Evolutionary conservation across 2,888 invertebrate species (phyloP), one percentile per base, ranked within the genome.

Genomic region (Flexamia atlantica): DNA sequence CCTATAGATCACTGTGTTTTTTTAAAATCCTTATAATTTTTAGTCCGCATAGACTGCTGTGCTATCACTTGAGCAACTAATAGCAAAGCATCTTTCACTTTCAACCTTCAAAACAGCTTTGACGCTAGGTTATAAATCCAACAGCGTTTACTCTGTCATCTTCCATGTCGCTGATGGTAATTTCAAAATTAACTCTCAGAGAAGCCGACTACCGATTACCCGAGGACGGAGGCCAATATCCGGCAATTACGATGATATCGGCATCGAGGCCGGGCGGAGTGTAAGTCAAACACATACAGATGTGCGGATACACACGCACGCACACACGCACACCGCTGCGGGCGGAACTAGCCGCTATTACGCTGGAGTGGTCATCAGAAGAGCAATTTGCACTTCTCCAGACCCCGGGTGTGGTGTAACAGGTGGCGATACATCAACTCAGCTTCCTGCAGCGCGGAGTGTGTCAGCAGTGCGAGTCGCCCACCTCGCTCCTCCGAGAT

Each of bases 191-290:
- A 40, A 40, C 12, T 64, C 64, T 12, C 64, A 17, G 64, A 12
- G 28, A 5, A 25, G 28, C 30, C 64, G 64, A 23, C 23, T 23
- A 23, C 57, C 57, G 57, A 23, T 42, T 20, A 72, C 1, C 42
- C 72, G 30, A 70, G 72, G 72, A 17, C 25, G 23, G 32, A 40
- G n/a, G 40, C 32, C 36, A 42, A 76, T 76, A 46, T 76, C 74
- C 74, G 74, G 74, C 46, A 28, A 76, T 76, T 72, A 72, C 3
- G 46, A 4, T 28, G 40, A 46, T 46, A 76, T 46, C 28, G 74
- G 40, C 28, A 76, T 76, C 74, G 46, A 76, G 74, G 74, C 17
- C 74, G 40, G 46, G 40, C 74, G 12, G 28, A 46, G 42, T 28
- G 46, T 28, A 50, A 76, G 23, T 17, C 46, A 46, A 76, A 42